These are phyloP conservation scores for Bombus superbus DNA, from an alignment of 1,140 invertebrate genomes.

Conservation along the genomic window DNA sequence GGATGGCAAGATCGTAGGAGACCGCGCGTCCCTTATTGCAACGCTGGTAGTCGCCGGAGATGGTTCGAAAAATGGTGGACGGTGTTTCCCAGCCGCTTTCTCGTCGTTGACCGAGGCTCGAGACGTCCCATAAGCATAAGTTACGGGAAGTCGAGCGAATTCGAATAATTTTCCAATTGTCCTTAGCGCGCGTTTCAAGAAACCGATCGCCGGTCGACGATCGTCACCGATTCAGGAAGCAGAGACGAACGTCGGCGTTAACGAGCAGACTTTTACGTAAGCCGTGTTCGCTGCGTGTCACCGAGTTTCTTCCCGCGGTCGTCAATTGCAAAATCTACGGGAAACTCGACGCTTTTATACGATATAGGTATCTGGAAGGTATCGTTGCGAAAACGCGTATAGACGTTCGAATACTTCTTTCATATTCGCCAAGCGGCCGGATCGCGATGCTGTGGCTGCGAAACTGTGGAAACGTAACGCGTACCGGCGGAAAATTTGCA, in stretches of 20 bases:
- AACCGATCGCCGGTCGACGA: neutral
- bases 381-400: neutral
- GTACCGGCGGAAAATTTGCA: conserved; percentile 55
- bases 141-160: neutral
- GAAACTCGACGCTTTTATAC: neutral
- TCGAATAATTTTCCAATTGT: conserved; percentile 33
- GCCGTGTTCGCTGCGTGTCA: no score
- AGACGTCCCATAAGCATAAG: neutral
- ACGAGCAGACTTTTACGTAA: neutral
- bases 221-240: conserved; percentile 5
- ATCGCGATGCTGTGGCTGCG: neutral
- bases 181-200: neutral
- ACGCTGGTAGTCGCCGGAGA: neutral
- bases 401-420: neutral
- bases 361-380: neutral
- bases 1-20: neutral
- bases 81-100: neutral
- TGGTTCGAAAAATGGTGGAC: neutral
- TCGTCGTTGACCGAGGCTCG: neutral
- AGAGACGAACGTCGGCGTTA: neutral
- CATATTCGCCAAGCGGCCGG: neutral
- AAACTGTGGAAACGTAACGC: neutral
- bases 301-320: no score
- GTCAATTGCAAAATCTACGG: neutral
- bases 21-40: neutral